Base-by-base conservation (phyloP, 2,888 invertebrate genomes). In the Tenthredo mesomela region DNA sequence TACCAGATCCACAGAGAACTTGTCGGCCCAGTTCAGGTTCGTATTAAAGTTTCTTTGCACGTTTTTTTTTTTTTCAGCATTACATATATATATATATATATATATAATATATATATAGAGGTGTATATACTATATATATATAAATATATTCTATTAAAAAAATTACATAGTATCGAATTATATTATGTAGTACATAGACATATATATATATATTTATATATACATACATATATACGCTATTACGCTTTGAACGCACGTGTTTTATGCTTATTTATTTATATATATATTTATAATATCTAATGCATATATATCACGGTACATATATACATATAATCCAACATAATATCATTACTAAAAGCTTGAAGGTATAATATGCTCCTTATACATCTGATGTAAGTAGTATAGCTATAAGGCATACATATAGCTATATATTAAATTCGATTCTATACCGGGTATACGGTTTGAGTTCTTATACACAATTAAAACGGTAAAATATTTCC, bases 1-100 rank as follows among this genome's bases (percentile, higher is more conserved):
- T 85, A 90, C 92, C 86, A 92, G 92, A 89, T 93, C 93, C 40
- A 92, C 92, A 75, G 93, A 93, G 86, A 93, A 92, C 87, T 91
- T 93, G 73, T 86, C 90, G 29, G 87, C 91, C 47, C 92, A 91
- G 85, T 91, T 91, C 90, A 93, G 93, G 93, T 93, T 90, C 86
- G 93, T 92, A 87, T 12, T 40, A 33, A 7, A 40, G 33, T 50
- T 73, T 80, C 67, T 61, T n/a, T 18, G 33, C 25, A 58, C 73
- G 43, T 73, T 47, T 82, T 73, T 47, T 84, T 83, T 84, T 83
- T 43, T 43, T 37, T 37, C 75, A 50, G 21, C 25, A 47, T 50
- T 50, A 29, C 6, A 47, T 15, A 10, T 29, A 75, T 43, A 40
- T 25, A 67, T 70, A 71, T 40, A 33, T 4, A 33, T 33, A 33